phyloP scores from a whole-genome alignment of 2,113 vertebrate genomes.

The Calyptommatus sinebrachiatus region DNA sequence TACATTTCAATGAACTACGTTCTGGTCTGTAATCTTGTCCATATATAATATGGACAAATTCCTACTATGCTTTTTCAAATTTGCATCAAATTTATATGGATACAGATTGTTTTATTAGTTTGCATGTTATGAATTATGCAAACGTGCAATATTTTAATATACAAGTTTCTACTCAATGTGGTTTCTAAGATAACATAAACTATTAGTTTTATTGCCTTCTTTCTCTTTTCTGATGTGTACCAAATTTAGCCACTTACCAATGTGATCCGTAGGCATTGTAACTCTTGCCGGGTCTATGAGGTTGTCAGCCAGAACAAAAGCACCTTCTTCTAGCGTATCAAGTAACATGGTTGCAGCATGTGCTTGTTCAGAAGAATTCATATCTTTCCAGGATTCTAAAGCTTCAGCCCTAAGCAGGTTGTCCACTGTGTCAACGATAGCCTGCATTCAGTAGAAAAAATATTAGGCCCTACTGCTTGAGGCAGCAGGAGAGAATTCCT shows the following conservation, averaged over 20 bases:
- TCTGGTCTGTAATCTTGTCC: background rate
- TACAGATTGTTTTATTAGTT: slow-evolving; percentile 31
- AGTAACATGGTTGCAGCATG: slow-evolving; percentile 97
- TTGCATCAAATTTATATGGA: slow-evolving; percentile 37
- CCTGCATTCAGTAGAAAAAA: slow-evolving; percentile 81
- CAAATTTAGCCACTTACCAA: slow-evolving; percentile 79
- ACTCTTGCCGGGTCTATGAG: slow-evolving; percentile 94
- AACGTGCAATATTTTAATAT: background rate
- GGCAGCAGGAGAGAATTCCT: slow-evolving; percentile 51
- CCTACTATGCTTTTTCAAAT: slow-evolving; percentile 59
- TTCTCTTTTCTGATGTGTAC: background rate
- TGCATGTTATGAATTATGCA: slow-evolving; percentile 45
- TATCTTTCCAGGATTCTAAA: slow-evolving; percentile 95
- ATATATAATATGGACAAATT: background rate
- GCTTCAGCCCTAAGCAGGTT: slow-evolving; percentile 95
- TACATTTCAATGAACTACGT: background rate
- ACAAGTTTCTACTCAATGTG: background rate
- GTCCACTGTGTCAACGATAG: slow-evolving; percentile 97
- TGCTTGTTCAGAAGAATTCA: slow-evolving; percentile 96
- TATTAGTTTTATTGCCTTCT: accelerated
- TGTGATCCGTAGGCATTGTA: slow-evolving; percentile 96
- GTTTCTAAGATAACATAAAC: background rate
- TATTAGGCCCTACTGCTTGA: slow-evolving; percentile 61
- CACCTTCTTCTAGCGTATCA: slow-evolving; percentile 95
- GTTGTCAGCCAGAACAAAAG: slow-evolving; percentile 97